Evolutionary conservation across 1,140 invertebrate species (phyloP), one percentile per base, ranked within the genome.

Genomic region (Ceratitis capitata): DNA sequence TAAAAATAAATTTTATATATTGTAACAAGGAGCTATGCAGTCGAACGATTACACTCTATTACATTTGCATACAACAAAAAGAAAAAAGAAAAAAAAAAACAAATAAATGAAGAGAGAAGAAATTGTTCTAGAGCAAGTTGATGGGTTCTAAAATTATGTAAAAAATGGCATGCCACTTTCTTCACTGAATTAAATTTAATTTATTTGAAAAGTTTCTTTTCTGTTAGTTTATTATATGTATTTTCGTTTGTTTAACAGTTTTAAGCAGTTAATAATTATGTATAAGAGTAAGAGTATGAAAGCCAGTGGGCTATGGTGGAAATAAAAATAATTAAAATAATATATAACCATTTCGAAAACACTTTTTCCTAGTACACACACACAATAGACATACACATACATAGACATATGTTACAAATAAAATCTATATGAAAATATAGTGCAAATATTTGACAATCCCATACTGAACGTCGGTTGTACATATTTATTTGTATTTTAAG

Each of bases 11-110:
- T 14, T 45, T 84, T 84, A 78, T 45, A 78, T 26, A 78, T n/a
- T n/a, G n/a, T 45, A 78, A 6, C 39, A 78, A 78, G 69, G 39
- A 78, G 39, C 69, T 78, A 78, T 78, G 69, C 69, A 78, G 69
- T 45, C 39, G 39, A 78, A 45, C 69, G 69, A 78, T 45, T 42
- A 45, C 64, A 10, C 69, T n/a, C 69, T 78, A 78, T 23, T 39
- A 19, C 7, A 45, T n/a, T 42, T n/a, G 35, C 4, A 64, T 7
- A 64, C 9, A 69, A 74, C 19, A 74, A 47, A 78, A n/a, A n/a
- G 14, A 53, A 47, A 47, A 0, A 47, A 14, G 45, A 47, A n/a
- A n/a, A n/a, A n/a, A 47, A 47, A 47, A 47, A 47, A 47, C 45
- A 47, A 7, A 9, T 7, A 53, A 53, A 19, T 53, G 14, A n/a